These are phyloP conservation scores for Erithacus rubecula DNA, from an alignment of 2,797 vertebrate species.

Conservation along the genomic window DNA sequence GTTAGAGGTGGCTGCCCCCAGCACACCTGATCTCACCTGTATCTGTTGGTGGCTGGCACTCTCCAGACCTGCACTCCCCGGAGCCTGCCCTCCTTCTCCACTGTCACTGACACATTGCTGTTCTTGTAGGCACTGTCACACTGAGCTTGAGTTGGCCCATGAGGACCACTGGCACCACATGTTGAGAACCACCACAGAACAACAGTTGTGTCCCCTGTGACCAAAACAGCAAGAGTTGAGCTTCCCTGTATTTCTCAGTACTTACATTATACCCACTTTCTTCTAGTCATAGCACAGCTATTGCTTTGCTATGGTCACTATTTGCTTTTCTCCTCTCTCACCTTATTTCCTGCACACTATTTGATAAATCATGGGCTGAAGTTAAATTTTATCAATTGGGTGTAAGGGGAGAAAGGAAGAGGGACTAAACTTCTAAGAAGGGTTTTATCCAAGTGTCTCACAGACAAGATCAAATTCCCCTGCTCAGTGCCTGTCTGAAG, in stretches of 20 bases:
- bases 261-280: background rate
- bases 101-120: conserved; percentile 80
- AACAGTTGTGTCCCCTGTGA: conserved; percentile 75
- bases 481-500: background rate
- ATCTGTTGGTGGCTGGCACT: conserved; percentile 83
- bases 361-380: background rate
- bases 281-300: background rate
- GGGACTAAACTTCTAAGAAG: background rate
- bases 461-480: background rate
- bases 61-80: conserved; percentile 88
- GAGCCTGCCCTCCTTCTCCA: conserved; percentile 79
- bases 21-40: conserved; percentile 72
- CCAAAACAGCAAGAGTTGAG: background rate
- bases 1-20: background rate
- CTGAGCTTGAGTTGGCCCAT: conserved; percentile 88
- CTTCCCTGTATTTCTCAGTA: background rate
- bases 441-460: background rate
- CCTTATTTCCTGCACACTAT: background rate
- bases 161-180: conserved; percentile 85
- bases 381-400: background rate
- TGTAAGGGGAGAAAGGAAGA: background rate
- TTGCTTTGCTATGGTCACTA: background rate
- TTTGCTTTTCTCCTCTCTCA: background rate
- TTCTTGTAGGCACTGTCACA: conserved; percentile 85
- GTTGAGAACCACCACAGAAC: conserved; percentile 86